Evolutionary conservation across 2,113 vertebrate genomes (phyloP).

Genomic region (Onychostruthus taczanowskii): DNA sequence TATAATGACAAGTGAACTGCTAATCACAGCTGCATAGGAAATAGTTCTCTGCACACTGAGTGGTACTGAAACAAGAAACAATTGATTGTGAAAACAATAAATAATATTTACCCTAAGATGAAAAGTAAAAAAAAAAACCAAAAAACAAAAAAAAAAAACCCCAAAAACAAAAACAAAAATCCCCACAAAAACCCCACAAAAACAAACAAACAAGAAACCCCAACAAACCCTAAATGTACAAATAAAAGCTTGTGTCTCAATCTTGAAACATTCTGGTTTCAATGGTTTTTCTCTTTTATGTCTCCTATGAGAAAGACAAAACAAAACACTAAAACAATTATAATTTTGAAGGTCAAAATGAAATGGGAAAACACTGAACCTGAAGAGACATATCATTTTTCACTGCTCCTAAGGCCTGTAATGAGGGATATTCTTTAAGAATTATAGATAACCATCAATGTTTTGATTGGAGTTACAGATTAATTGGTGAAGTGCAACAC

Average conservation of each 20-base stretch:
- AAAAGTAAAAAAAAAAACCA: not conserved
- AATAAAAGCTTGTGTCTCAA: not conserved
- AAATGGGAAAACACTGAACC: not conserved
- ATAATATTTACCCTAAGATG: not conserved
- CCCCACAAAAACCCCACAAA: too few species aligned
- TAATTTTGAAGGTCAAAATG: not conserved
- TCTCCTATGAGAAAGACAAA: not conserved
- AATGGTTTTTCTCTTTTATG: not conserved
- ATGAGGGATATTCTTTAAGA: not conserved
- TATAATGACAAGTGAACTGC: not conserved
- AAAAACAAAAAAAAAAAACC: too few species aligned
- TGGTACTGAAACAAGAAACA: not conserved
- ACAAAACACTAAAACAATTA: not conserved
- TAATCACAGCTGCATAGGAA: not conserved
- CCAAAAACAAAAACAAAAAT: not conserved
- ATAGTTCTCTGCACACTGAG: not conserved
- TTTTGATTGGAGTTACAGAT: not conserved
- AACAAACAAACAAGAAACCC: too few species aligned
- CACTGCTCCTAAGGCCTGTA: not conserved
- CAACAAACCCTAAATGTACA: rapidly evolving
- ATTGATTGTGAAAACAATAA: not conserved
- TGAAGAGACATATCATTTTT: not conserved
- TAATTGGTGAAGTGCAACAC: not conserved
- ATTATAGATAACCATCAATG: not conserved
- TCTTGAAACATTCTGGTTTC: not conserved